phyloP scores from a whole-genome alignment of 1,140 invertebrate genomes.

The Papilio polyxenes region DNA sequence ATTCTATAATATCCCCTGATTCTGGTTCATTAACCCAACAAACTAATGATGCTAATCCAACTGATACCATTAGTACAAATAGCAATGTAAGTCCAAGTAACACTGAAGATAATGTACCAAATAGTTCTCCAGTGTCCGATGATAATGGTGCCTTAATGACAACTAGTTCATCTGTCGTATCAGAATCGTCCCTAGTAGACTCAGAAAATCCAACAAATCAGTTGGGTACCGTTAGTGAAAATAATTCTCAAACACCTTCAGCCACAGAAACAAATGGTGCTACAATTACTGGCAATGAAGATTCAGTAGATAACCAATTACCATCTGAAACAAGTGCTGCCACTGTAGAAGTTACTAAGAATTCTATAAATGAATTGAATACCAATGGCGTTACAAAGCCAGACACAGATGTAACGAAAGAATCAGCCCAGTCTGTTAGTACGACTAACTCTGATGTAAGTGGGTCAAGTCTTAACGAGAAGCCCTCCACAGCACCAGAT shows the following conservation, averaged over 20 bases:
- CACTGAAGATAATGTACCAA: not conserved
- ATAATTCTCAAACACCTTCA: not conserved
- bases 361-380: not conserved
- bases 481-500: not conserved
- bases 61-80: not conserved
- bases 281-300: not conserved
- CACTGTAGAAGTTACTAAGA: not conserved
- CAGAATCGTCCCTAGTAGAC: not conserved
- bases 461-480: not conserved
- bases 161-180: not conserved
- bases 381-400: not conserved
- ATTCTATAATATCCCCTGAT: not conserved
- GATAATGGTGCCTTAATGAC: not conserved
- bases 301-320: not conserved
- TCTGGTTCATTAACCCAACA: constrained; percentile 5
- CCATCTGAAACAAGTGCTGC: not conserved
- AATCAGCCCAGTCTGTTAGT: not conserved
- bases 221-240: not conserved
- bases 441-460: not conserved
- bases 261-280: not conserved
- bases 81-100: not conserved
- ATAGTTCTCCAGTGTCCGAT: not conserved
- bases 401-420: not conserved
- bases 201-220: not conserved
- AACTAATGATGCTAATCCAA: not conserved